These are phyloP conservation scores for Spodoptera frugiperda DNA, from an alignment of 1,140 invertebrate species.

Conservation along the genomic window DNA sequence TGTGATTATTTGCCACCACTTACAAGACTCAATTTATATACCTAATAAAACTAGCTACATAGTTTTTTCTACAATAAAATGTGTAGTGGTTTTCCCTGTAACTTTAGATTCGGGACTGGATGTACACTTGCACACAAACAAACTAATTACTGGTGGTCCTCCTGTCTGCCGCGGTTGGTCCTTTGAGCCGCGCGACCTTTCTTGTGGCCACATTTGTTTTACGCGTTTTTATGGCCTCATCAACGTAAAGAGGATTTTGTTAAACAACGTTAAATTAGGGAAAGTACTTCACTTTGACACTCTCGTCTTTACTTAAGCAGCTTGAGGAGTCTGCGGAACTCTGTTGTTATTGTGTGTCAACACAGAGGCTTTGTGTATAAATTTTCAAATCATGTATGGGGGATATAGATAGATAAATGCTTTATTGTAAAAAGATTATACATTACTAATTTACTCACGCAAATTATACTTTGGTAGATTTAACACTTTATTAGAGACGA, in stretches of 20 bases:
- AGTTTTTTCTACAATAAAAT: too few relatives aligned
- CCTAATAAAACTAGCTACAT: too few relatives aligned
- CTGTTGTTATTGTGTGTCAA: neutral
- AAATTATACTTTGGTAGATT: too few relatives aligned
- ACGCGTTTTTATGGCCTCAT: conserved; percentile 37
- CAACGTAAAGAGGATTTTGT: conserved; percentile 30
- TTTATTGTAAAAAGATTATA: too few relatives aligned
- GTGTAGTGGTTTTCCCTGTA: neutral
- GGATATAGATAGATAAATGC: too few relatives aligned
- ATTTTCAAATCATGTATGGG: too few relatives aligned
- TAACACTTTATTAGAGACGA: too few relatives aligned
- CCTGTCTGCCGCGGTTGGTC: conserved; percentile 10
- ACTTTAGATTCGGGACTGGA: neutral
- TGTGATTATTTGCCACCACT: too few relatives aligned
- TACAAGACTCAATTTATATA: too few relatives aligned
- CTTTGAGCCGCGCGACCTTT: conserved; percentile 17
- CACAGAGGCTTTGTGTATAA: neutral
- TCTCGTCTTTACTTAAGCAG: neutral
- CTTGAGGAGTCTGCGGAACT: neutral
- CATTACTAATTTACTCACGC: too few relatives aligned
- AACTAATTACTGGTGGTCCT: conserved; percentile 23
- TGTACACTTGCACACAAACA: neutral
- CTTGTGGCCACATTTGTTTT: conserved; percentile 38
- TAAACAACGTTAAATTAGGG: conserved; percentile 15
- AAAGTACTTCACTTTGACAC: conserved; percentile 11